These are phyloP conservation scores for Aphaenogaster rudis DNA, from an alignment of 1,140 invertebrate species.

Conservation along the genomic window DNA sequence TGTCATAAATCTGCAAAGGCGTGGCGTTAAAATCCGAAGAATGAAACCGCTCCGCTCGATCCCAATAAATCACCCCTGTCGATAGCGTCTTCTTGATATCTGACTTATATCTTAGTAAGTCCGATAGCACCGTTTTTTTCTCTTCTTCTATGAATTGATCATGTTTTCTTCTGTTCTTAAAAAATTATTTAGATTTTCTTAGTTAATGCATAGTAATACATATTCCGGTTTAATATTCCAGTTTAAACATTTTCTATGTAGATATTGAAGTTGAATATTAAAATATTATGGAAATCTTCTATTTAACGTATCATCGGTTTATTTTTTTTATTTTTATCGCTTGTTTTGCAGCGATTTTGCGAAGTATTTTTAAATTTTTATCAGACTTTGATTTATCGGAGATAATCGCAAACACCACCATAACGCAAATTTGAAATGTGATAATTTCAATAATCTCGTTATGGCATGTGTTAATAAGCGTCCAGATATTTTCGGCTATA, in stretches of 20 bases:
- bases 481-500: background rate
- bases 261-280: background rate
- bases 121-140: background rate
- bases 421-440: background rate
- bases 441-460: background rate
- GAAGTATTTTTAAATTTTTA: background rate
- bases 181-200: background rate
- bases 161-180: background rate
- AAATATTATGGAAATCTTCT: constrained; percentile 2
- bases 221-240: background rate
- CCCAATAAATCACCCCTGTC: constrained; percentile 22
- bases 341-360: background rate
- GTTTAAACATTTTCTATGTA: background rate
- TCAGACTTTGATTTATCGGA: background rate
- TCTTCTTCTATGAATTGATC: background rate
- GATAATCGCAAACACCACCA: background rate
- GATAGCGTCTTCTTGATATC: background rate
- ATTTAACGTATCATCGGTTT: background rate
- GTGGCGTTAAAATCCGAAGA: background rate
- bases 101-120: background rate
- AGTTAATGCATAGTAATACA: background rate
- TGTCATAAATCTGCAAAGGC: constrained; percentile 37
- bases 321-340: background rate
- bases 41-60: background rate
- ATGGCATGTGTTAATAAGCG: background rate